Percentiles rank a stretch among this genome's conserved stretches.
phyloP scores from a whole-genome alignment of 2,113 vertebrate genomes.

The Atlantisia rogersi region DNA sequence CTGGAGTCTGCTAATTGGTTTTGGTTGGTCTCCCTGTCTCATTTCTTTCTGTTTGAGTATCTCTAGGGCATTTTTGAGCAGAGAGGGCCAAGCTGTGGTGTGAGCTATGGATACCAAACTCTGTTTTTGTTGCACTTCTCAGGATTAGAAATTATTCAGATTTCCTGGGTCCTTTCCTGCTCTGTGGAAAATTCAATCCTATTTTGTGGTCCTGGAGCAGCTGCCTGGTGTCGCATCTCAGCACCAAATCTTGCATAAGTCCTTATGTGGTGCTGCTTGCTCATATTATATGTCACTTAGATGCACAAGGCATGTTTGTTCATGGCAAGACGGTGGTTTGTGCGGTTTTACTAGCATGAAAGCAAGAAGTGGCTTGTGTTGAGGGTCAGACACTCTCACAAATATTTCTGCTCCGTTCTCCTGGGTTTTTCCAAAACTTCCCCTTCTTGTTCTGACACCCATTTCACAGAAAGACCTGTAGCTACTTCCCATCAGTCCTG shows the following conservation, averaged over 20 bases:
- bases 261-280: neutral
- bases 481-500: neutral
- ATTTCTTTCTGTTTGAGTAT: neutral
- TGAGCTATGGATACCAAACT: neutral
- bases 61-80: neutral
- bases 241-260: neutral
- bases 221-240: neutral
- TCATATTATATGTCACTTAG: neutral
- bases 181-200: neutral
- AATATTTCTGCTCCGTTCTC: neutral
- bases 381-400: neutral
- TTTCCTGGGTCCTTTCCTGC: neutral
- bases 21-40: neutral
- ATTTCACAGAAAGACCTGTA: neutral
- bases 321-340: neutral
- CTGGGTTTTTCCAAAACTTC: neutral
- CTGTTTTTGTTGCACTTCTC: neutral
- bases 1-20: constrained; percentile 30
- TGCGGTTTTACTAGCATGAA: neutral
- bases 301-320: neutral
- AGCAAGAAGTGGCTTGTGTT: neutral
- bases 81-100: neutral
- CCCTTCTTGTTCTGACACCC: neutral
- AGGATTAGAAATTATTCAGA: neutral
- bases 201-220: neutral